Conservation (phyloP, 2,797 vertebrate species). For the Myripristis murdjan region DNA sequence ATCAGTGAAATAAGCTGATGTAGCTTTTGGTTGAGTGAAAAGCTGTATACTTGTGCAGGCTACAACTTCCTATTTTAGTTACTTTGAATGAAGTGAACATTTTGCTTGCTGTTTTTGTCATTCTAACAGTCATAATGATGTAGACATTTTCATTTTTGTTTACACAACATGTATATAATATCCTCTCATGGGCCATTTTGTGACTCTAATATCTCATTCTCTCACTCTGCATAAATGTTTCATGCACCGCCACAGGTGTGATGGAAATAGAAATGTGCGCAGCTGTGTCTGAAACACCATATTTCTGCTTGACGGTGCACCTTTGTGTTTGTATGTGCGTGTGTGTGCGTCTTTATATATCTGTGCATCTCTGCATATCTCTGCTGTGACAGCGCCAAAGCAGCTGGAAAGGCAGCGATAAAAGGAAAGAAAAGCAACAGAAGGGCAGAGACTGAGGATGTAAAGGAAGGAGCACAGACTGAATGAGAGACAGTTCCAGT, state of each 20-base stretch:
- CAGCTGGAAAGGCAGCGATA: constrained; percentile 59
- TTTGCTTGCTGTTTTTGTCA: background rate
- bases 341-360: constrained; percentile 10
- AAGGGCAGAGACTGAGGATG: constrained; percentile 25
- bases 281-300: constrained; percentile 48
- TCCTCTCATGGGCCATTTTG: constrained; percentile 19
- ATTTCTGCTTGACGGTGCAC: constrained; percentile 34
- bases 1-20: constrained; percentile 29
- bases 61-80: no score
- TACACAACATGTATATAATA: constrained; percentile 23
- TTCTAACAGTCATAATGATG: background rate
- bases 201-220: constrained; percentile 30
- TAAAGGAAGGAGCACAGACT: background rate
- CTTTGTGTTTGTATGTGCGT: constrained; percentile 19
- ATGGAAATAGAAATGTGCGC: constrained; percentile 53
- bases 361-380: constrained; percentile 20
- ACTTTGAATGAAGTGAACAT: background rate
- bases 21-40: constrained; percentile 11
- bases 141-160: constrained; percentile 13
- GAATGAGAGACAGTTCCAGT: constrained; percentile 32
- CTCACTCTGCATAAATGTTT: constrained; percentile 44
- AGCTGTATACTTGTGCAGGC: no score
- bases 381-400: constrained; percentile 48
- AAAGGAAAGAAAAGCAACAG: constrained; percentile 35
- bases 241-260: constrained; percentile 53